Percentiles rank a stretch among this genome's conserved stretches.
These are phyloP conservation scores for Chloromyia formosa DNA, from an alignment of 2,888 invertebrate species.

Conservation along the genomic window DNA sequence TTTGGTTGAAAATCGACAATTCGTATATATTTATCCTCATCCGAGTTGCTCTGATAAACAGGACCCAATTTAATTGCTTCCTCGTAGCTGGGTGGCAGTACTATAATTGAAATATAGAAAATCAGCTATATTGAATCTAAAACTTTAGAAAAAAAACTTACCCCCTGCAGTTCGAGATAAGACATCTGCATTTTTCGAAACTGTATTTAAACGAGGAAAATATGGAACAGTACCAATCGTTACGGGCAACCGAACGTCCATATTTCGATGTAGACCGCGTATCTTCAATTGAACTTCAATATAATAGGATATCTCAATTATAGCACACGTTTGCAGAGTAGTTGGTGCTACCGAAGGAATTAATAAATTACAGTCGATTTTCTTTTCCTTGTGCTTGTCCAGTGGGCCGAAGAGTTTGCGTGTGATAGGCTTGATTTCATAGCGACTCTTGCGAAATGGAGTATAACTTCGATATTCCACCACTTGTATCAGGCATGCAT, in stretches of 20 bases:
- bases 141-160: conserved; percentile 28
- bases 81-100: conserved; percentile 64
- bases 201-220: conserved; percentile 51
- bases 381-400: conserved; percentile 69
- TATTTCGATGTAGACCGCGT: conserved; percentile 72
- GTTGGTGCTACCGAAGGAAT: conserved; percentile 80
- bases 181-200: too few relatives aligned
- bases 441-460: conserved; percentile 61
- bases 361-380: conserved; percentile 71
- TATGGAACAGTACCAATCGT: conserved; percentile 71
- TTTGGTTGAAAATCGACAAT: conserved; percentile 61
- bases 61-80: conserved; percentile 57
- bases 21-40: conserved; percentile 57
- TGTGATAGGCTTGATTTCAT: conserved; percentile 60
- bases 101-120: conserved; percentile 51
- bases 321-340: conserved; percentile 75
- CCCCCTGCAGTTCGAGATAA: background rate
- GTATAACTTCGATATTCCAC: conserved; percentile 61
- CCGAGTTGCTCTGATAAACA: conserved; percentile 59
- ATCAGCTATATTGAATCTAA: too few relatives aligned
- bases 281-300: conserved; percentile 69
- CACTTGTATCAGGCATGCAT: conserved; percentile 74
- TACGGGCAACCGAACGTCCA: conserved; percentile 72
- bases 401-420: conserved; percentile 68
- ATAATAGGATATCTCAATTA: conserved; percentile 78